These are phyloP conservation scores for Gobio occitaniae DNA, from an alignment of 2,797 vertebrate genomes.

Conservation along the genomic window DNA sequence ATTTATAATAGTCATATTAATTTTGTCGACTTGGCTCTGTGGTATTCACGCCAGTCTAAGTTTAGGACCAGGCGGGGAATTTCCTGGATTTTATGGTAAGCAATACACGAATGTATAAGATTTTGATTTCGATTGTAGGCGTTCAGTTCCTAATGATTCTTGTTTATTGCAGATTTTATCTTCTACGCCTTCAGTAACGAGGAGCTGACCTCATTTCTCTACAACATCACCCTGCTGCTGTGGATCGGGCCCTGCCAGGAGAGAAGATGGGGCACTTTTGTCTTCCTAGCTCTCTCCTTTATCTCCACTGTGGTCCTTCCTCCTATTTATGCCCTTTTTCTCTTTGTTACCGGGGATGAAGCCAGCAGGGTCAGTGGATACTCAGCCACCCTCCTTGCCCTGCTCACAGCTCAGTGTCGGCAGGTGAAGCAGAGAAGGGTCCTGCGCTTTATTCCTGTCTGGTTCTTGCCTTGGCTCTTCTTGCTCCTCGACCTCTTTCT, in stretches of 20 bases:
- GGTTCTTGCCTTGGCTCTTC: conserved; percentile 81
- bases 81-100: conserved; percentile 79
- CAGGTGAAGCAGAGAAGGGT: conserved; percentile 69
- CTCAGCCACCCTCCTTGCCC: conserved; percentile 82
- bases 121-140: not conserved
- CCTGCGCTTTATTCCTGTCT: conserved; percentile 72
- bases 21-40: conserved; percentile 69
- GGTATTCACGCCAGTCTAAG: conserved; percentile 75
- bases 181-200: conserved; percentile 84
- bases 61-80: conserved; percentile 76
- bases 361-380: conserved; percentile 80
- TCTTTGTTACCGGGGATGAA: conserved; percentile 73
- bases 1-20: conserved; percentile 56
- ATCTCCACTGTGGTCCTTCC: conserved; percentile 76
- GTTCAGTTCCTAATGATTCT: not conserved
- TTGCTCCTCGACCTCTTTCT: conserved; percentile 76
- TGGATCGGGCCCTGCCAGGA: conserved; percentile 82
- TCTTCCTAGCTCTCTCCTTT: conserved; percentile 78
- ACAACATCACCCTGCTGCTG: conserved; percentile 79
- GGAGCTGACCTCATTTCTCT: conserved; percentile 78
- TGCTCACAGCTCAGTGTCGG: conserved; percentile 82
- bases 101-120: not conserved
- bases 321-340: conserved; percentile 81
- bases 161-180: conserved; percentile 75
- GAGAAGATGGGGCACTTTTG: conserved; percentile 80